Percentiles rank a stretch among this genome's conserved stretches.
Conservation (phyloP, 2,113 vertebrate species). For the Nothocercus julius region DNA sequence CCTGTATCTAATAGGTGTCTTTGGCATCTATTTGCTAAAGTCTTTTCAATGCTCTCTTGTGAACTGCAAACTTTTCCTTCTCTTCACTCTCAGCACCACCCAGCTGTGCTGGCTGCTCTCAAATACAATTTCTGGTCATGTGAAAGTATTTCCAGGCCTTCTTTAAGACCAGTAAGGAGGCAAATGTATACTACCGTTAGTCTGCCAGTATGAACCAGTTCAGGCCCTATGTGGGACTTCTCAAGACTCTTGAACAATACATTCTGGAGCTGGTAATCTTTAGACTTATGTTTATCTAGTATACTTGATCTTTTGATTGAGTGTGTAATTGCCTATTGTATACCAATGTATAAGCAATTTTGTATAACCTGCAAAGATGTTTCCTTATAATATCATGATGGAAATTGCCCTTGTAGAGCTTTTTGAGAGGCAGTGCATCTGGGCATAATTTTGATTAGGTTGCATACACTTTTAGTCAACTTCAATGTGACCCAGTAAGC, state of each 20-base stretch:
- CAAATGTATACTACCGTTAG: background rate
- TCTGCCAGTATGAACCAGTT: background rate
- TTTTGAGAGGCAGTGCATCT: background rate
- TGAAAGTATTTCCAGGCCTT: background rate
- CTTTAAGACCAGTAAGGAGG: background rate
- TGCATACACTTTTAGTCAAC: background rate
- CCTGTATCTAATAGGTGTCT: background rate
- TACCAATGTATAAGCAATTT: background rate
- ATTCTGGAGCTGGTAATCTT: background rate
- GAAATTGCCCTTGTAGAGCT: background rate
- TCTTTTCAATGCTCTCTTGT: background rate
- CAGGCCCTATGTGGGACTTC: background rate
- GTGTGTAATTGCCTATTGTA: background rate
- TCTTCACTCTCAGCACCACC: background rate
- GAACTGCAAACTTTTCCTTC: background rate
- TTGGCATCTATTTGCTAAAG: background rate
- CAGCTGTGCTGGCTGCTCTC: background rate
- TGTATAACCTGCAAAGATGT: background rate
- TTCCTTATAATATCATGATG: background rate
- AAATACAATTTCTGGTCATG: background rate
- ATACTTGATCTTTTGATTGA: background rate
- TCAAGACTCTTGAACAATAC: background rate
- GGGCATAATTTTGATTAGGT: background rate
- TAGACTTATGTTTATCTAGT: background rate
- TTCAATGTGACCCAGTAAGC: background rate